Evolutionary conservation across 2,888 invertebrate genomes (phyloP).

Genomic region (Pandemis heparana): DNA sequence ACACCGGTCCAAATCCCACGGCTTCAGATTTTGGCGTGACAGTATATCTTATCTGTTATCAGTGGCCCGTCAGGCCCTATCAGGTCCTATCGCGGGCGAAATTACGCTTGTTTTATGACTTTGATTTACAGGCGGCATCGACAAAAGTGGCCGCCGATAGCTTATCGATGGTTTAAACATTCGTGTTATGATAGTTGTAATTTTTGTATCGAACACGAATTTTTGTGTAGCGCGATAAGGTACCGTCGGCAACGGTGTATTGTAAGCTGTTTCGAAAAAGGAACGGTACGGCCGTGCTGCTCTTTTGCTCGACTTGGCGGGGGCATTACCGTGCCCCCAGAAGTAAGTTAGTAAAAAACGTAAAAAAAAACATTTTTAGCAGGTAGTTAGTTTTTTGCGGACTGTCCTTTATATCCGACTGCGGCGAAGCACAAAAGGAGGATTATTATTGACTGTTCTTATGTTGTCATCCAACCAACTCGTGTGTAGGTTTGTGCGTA

Average conservation of each 20-base stretch:
- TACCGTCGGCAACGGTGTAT: slow-evolving; percentile 31
- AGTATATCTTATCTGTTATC: slow-evolving; percentile 70
- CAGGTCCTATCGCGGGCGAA: slow-evolving; percentile 75
- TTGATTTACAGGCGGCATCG: slow-evolving; percentile 81
- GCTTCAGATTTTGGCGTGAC: slow-evolving; percentile 81
- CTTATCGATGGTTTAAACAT: slow-evolving; percentile 74
- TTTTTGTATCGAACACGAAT: slow-evolving; percentile 83
- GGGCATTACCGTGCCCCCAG: no score
- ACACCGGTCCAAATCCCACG: slow-evolving; percentile 75
- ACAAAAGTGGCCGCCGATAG: slow-evolving; percentile 71
- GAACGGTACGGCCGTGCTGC: no score
- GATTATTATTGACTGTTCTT: no score
- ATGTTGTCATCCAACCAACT: no score
- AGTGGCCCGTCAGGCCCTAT: slow-evolving; percentile 68
- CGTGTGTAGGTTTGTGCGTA: no score
- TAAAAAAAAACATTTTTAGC: no score
- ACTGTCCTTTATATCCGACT: no score
- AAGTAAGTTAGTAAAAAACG: no score
- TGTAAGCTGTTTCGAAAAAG: no score
- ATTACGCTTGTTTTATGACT: slow-evolving; percentile 85
- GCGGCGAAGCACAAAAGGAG: no score
- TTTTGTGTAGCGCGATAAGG: slow-evolving; percentile 63
- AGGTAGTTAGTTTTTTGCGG: no score
- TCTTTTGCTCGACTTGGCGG: no score
- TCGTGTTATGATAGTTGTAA: slow-evolving; percentile 82